phyloP scores from a whole-genome alignment of 2,888 invertebrate genomes.

The Saturnia pavonia region DNA sequence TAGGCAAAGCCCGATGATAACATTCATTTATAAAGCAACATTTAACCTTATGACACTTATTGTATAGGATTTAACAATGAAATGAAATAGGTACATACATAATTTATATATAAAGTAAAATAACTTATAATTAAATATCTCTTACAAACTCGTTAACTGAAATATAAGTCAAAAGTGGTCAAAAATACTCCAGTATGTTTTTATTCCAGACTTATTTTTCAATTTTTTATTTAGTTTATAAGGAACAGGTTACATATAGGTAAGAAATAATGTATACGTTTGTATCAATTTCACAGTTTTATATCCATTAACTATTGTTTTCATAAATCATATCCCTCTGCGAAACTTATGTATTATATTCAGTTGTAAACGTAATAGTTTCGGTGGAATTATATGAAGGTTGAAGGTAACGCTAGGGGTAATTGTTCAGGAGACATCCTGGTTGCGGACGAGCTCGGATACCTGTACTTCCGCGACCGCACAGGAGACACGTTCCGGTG shows the following conservation, averaged over 20 bases:
- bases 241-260: no score
- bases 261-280: no score
- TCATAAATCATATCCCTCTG: no score
- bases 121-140: no score
- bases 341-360: no score
- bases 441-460: slow-evolving; percentile 95
- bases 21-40: background rate
- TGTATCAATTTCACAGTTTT: no score
- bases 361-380: background rate
- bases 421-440: slow-evolving; percentile 88
- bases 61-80: background rate
- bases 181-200: background rate
- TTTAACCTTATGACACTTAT: background rate
- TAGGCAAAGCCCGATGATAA: background rate
- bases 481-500: slow-evolving; percentile 99
- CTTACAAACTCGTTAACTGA: background rate
- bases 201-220: background rate
- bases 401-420: background rate
- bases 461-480: slow-evolving; percentile 96
- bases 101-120: no score
- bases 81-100: background rate
- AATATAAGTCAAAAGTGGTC: background rate
- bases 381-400: background rate
- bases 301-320: no score
- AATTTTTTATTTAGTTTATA: no score